Evolutionary conservation across 2,888 invertebrate genomes (phyloP), one percentile per base, ranked within the genome.

Genomic region (Morpho helenor): DNA sequence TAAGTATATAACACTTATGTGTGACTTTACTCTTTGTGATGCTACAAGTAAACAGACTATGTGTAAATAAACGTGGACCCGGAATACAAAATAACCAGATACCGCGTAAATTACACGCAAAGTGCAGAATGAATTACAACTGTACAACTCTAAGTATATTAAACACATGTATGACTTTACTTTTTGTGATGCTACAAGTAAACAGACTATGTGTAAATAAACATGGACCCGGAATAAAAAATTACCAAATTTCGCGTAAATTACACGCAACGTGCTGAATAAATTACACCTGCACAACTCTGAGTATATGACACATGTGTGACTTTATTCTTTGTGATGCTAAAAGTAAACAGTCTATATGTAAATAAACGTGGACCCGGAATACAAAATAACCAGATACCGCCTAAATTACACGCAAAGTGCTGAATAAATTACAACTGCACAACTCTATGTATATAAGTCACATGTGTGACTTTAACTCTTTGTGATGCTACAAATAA

Each of bases 131-230:
- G 2, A 31, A 31, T 31, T 31, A 31, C 31, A 5, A 31, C 31
- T 31, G 5, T 3, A 31, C 31, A 31, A 31, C 31, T 31, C 31
- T 16, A 16, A 16, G 16, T 16, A 16, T 16, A 16, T 16, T 1
- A 16, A 16, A 16, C 16, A 16, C 16, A 16, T 16, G 16, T 16
- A 2, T 16, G 56, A 47, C 41, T 59, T 62, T 56, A 51, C 52
- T 59, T 53, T 57, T 57, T 59, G 59, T 52, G 39, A 51, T 53
- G 51, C 59, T 56, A 62, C 57, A 59, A 62, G 58, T 61, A 56
- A 60, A 47, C 60, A 52, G 53, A 22, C n/a, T 22, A 10, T 47
- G n/a, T n/a, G 57, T 51, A 31, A 7, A 43, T 43, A n/a, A 43
- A 3, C 3, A 0, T 0, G 43, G n/a, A n/a, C 3, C n/a, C n/a